Conservation (phyloP, 2,888 invertebrate genomes). For the Sympetrum striolatum region DNA sequence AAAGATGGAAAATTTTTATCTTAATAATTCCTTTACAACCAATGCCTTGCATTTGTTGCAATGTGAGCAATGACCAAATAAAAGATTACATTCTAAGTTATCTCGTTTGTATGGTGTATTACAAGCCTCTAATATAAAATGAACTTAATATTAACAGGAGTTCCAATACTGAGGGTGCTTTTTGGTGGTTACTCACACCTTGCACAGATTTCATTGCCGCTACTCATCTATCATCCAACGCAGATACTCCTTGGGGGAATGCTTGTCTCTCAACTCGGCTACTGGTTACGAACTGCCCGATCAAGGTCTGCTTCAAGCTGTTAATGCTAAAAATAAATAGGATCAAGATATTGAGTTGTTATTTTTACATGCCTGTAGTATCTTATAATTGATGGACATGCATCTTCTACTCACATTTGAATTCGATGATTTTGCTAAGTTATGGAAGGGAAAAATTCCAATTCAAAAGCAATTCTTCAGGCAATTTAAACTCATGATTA, state of each 20-base stretch:
- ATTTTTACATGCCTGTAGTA: background rate
- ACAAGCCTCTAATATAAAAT: background rate
- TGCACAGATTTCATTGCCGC: slow-evolving; percentile 61
- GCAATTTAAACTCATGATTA: background rate
- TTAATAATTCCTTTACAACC: no score
- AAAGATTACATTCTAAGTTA: no score
- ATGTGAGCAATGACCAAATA: no score
- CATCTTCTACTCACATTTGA: background rate
- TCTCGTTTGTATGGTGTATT: no score
- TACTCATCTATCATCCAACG: slow-evolving; percentile 63
- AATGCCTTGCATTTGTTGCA: no score
- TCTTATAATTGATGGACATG: background rate
- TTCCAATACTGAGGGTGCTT: slow-evolving; percentile 62
- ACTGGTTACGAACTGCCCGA: slow-evolving; percentile 55
- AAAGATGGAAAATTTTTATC: no score
- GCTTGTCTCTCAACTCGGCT: slow-evolving; percentile 59
- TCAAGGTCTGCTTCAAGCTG: background rate
- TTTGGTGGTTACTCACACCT: slow-evolving; percentile 63
- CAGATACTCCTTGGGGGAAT: slow-evolving; percentile 63
- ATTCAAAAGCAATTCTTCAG: no score
- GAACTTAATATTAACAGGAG: slow-evolving; percentile 55
- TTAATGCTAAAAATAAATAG: background rate
- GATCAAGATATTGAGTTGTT: background rate
- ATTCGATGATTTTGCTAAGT: background rate
- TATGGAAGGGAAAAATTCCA: background rate